Base-by-base conservation (phyloP, 2,888 invertebrate species). In the Tinea pellionella region DNA sequence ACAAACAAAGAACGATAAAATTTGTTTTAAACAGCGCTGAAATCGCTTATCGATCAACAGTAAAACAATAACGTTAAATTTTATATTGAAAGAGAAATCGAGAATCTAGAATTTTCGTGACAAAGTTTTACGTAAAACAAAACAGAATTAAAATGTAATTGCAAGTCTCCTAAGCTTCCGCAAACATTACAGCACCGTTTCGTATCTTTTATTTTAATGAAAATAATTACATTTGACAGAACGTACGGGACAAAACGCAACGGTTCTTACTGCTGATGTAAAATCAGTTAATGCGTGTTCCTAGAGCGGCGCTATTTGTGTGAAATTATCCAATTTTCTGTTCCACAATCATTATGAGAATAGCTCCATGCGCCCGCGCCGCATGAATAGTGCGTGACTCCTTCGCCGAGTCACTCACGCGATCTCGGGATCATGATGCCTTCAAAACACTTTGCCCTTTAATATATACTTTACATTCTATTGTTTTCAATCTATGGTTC, bases 271-370 rank as follows among this genome's bases (percentile, higher is more conserved):
- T n/a, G n/a, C n/a, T n/a, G n/a, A 13, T 32, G 32, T 30, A 30
- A 57, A 30, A 32, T 57, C 24, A 30, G 30, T 32, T 32, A 57
- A 57, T 32, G 57, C 15, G 62, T 63, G 62, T 47, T 63, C 63
- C 63, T 65, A 66, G 64, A 63, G 64, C 69, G 65, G 66, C 67
- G 72, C 70, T 72, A 76, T 77, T 80, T 75, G 68, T 66, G 65
- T 69, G 63, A 63, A 47, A 77, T 80, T 80, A 82, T 82, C 78
- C 75, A 81, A 81, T 82, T 80, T 81, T 72, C 73, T 67, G 70
- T 74, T 76, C 69, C 68, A 68, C 65, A 64, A 71, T 67, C 66
- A 77, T 76, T 73, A 78, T 72, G 66, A 69, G 72, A 72, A 69
- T 70, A 71, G 69, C 69, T 47, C 41, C 55, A 41, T 57, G 57